Conservation (phyloP, 92 coral and sea anemone species). For the Ricordea florida region DNA sequence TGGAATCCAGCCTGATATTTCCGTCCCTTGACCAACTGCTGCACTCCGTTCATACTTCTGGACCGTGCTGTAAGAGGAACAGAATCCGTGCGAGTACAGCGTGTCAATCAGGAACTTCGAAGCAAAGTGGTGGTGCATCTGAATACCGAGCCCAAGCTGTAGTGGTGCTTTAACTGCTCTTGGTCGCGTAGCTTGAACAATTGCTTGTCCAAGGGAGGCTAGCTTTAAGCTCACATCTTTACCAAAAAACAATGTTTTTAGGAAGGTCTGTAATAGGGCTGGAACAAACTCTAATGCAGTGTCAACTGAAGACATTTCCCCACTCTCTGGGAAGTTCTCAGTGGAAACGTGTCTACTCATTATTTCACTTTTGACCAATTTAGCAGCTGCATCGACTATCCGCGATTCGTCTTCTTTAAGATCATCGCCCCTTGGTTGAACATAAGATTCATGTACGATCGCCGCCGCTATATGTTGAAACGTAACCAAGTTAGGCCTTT, state of each 20-base stretch:
- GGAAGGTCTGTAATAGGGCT: slow-evolving; percentile 31
- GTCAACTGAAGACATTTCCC: slow-evolving; percentile 34
- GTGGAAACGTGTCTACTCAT: slow-evolving; percentile 32
- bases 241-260: slow-evolving; percentile 30
- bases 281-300: slow-evolving; percentile 51
- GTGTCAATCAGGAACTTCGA: slow-evolving; percentile 53
- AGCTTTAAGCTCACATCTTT: slow-evolving; percentile 45
- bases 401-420: neutral
- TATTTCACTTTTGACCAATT: slow-evolving; percentile 47
- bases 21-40: slow-evolving; percentile 42
- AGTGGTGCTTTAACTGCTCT: slow-evolving; percentile 53
- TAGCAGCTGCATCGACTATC: slow-evolving; percentile 43
- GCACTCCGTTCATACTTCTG: slow-evolving; percentile 54
- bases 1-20: slow-evolving; percentile 24
- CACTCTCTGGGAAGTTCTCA: slow-evolving; percentile 42
- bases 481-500: slow-evolving; percentile 43
- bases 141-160: slow-evolving; percentile 59
- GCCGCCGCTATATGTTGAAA: slow-evolving; percentile 25
- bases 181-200: slow-evolving; percentile 50
- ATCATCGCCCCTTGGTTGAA: slow-evolving; percentile 12
- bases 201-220: slow-evolving; percentile 61
- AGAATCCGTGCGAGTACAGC: slow-evolving; percentile 51
- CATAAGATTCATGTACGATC: slow-evolving; percentile 16
- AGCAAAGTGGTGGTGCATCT: slow-evolving; percentile 59
- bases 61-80: slow-evolving; percentile 47